phyloP scores from a whole-genome alignment of 30 jellyfish, hydroid and myxozoan genomes.

The Pelagia noctiluca region DNA sequence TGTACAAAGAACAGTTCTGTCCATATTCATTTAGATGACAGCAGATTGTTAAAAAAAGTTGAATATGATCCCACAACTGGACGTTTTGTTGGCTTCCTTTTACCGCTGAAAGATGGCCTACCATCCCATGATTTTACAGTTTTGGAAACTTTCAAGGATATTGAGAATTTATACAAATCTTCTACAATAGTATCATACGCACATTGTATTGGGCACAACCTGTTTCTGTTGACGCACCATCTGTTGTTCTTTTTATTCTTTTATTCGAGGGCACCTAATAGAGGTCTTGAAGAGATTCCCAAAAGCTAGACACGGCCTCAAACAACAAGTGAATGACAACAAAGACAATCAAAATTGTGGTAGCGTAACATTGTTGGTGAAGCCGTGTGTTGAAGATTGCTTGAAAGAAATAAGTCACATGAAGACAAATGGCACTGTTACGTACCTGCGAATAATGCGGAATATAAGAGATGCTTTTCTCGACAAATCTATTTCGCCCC shows the following conservation, averaged over 20 bases:
- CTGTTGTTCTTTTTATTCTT: slow-evolving; percentile 10
- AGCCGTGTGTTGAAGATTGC: not conserved
- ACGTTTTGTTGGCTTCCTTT: not conserved
- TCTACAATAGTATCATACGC: not conserved
- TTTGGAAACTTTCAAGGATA: not conserved
- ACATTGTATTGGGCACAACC: slow-evolving; percentile 7
- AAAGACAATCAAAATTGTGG: not conserved
- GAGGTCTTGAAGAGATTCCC: slow-evolving; percentile 40
- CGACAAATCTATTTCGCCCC: slow-evolving; percentile 50
- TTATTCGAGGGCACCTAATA: slow-evolving; percentile 19
- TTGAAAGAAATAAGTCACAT: not conserved
- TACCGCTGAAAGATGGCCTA: slow-evolving; percentile 1
- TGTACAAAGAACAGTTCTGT: not conserved
- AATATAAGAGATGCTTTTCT: slow-evolving; percentile 44
- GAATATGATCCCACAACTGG: slow-evolving; percentile 4
- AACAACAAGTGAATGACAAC: slow-evolving; percentile 16
- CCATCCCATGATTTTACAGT: not conserved
- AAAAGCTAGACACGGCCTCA: slow-evolving; percentile 30
- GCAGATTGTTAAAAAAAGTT: not conserved
- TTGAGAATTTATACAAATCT: not conserved
- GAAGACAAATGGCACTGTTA: slow-evolving; percentile 18
- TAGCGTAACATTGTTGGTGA: too few relatives aligned
- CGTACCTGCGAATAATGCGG: slow-evolving; percentile 25
- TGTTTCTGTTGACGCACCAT: slow-evolving; percentile 16
- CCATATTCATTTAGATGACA: too few relatives aligned